Percentiles rank a stretch among this genome's conserved stretches.
These are phyloP conservation scores for Apodemus agrarius DNA, from an alignment of 2,797 vertebrate genomes.

Conservation along the genomic window DNA sequence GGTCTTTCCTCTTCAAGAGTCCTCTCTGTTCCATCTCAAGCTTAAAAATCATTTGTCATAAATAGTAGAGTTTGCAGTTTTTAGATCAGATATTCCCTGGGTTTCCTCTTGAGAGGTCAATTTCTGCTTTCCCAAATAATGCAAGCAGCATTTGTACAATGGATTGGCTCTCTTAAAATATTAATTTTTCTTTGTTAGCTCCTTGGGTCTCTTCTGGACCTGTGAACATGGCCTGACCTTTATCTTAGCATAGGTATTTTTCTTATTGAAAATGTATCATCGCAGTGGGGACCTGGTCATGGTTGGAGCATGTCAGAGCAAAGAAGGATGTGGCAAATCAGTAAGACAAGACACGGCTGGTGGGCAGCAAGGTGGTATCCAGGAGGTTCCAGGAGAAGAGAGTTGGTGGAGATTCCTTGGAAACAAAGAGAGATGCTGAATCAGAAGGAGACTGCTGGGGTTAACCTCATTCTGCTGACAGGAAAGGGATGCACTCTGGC, in stretches of 20 bases:
- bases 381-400: accelerated
- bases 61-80: neutral
- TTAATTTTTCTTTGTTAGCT: neutral
- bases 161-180: neutral
- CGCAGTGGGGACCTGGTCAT: neutral
- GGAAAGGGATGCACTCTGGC: neutral
- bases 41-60: neutral
- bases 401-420: neutral
- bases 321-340: neutral
- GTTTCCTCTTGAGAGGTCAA: neutral
- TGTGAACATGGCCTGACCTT: neutral
- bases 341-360: neutral
- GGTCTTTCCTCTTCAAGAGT: neutral
- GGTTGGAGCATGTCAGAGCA: neutral
- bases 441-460: neutral
- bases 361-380: too few species aligned
- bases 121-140: neutral
- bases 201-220: too few species aligned
- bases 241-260: neutral
- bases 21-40: neutral
- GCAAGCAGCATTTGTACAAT: neutral
- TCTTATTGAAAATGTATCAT: neutral
- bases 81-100: neutral
- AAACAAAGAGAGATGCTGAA: neutral
- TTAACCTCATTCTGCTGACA: neutral